Conservation (phyloP, 2,113 vertebrate genomes). For the Aphyosemion australe region DNA sequence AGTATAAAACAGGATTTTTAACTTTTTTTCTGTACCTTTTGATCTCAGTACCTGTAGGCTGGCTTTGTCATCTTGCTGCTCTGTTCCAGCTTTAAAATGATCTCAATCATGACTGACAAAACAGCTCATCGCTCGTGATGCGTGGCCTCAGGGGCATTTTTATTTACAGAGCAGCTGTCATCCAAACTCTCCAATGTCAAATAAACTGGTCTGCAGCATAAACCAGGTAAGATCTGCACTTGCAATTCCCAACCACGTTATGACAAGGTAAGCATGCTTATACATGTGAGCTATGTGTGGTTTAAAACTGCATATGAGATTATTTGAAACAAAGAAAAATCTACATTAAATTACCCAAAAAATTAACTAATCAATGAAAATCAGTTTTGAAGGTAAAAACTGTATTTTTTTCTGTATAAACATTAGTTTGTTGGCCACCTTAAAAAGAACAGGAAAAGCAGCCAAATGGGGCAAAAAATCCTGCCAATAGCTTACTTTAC, state of each 20-base stretch:
- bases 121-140: neutral
- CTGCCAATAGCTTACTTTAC: too few relatives aligned
- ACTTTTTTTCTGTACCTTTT: neutral
- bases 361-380: too few relatives aligned
- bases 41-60: neutral
- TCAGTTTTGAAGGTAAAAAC: too few relatives aligned
- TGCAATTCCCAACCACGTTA: neutral
- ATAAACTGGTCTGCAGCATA: neutral
- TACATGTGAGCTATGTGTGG: neutral
- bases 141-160: constrained; percentile 9
- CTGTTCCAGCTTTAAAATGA: constrained; percentile 6
- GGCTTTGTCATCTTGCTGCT: neutral
- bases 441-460: too few relatives aligned
- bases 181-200: constrained; percentile 6
- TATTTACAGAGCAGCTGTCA: constrained; percentile 10
- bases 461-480: too few relatives aligned
- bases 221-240: neutral
- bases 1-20: too few relatives aligned
- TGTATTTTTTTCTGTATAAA: too few relatives aligned
- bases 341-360: too few relatives aligned
- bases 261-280: constrained; percentile 8
- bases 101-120: constrained; percentile 10
- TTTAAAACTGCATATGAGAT: too few relatives aligned
- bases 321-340: too few relatives aligned
- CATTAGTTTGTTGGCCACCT: too few relatives aligned